Evolutionary conservation across 2,113 vertebrate species (phyloP), one percentile per base, ranked within the genome.

Genomic region (Ceyx cyanopectus): DNA sequence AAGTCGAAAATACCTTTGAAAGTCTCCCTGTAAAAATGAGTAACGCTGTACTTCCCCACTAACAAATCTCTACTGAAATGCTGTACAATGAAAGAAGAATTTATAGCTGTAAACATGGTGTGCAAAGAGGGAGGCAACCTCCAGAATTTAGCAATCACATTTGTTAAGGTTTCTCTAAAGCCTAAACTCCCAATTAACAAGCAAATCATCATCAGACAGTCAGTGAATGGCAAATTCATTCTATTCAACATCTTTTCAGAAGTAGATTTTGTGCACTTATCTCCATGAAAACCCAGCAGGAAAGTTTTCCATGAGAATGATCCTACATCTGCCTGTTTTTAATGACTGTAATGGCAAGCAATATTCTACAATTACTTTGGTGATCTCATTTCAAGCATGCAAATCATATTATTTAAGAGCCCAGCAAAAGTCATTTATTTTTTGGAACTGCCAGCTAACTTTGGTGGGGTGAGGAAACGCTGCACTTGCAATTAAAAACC

Each of bases 111-210:
- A 97, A 97, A 96, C 92, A 95, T 21, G 85, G 80, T 63, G 96
- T 88, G 65, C 69, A 87, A 97, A 95, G 89, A 96, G 81, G 84
- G 95, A 97, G 94, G 76, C 95, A 97, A 96, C 94, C 87, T 96
- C 92, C 81, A 97, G 95, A 97, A 97, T 97, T 97, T 98, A 97
- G 96, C 97, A 97, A 97, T 97, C 97, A 97, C 97, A 97, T 97
- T 97, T 97, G 97, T 97, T 98, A 98, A 97, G 96, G 96, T 97
- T 97, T 97, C 96, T 97, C 96, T 97, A 97, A 97, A 97, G 94
- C 92, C 96, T 98, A 98, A 98, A 97, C 96, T 98, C 97, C 96
- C 97, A 98, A 97, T 97, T 98, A 98, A 97, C 97, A 98, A 97
- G 97, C 96, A 97, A 97, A 98, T 97, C 97, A 97, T 97, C 97